These are phyloP conservation scores for Zaprionus lachaisei DNA, from an alignment of 1,140 invertebrate genomes.

Conservation along the genomic window DNA sequence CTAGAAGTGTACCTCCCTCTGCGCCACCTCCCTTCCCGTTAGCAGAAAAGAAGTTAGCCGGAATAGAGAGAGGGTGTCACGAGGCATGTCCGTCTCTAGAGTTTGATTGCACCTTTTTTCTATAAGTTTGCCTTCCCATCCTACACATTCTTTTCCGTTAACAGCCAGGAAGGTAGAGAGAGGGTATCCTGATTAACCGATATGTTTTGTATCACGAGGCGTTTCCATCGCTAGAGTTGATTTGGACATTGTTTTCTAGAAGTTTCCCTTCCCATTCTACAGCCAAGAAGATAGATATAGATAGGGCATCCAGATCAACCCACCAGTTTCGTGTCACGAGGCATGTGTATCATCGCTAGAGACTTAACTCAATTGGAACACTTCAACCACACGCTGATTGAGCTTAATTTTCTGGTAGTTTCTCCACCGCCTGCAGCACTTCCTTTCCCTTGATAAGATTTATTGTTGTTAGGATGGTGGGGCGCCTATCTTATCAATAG, in stretches of 20 bases:
- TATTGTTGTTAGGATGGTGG: slow-evolving; percentile 3
- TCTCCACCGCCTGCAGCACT: neutral
- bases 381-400: slow-evolving; percentile 14
- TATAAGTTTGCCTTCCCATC: too few relatives aligned
- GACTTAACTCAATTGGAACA: slow-evolving; percentile 13
- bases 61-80: neutral
- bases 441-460: neutral
- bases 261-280: neutral
- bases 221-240: neutral
- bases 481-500: slow-evolving; percentile 40
- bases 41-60: neutral
- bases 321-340: too few relatives aligned
- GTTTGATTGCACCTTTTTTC: neutral
- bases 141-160: too few relatives aligned
- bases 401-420: slow-evolving; percentile 20
- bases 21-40: neutral
- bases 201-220: too few relatives aligned
- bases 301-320: neutral
- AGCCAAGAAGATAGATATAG: neutral
- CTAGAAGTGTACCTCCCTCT: neutral
- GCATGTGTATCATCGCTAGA: neutral
- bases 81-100: neutral
- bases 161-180: too few relatives aligned
- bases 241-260: neutral
- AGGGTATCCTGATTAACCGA: too few relatives aligned